Percentiles rank a stretch among this genome's conserved stretches.
These are phyloP conservation scores for Adelognathus sp. DNA, from an alignment of 2,888 invertebrate species.

Conservation along the genomic window DNA sequence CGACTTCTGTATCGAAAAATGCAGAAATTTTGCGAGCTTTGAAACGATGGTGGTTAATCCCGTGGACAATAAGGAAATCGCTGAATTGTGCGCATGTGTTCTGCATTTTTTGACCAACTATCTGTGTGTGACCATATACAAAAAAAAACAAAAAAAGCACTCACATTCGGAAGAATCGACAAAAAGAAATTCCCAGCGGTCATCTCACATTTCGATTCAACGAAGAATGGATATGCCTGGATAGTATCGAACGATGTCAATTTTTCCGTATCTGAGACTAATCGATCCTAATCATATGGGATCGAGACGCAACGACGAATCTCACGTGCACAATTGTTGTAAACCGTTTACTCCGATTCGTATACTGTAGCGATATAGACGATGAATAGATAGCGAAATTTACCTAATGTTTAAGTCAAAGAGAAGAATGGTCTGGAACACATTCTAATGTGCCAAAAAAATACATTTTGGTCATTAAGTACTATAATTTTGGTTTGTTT, in stretches of 20 bases:
- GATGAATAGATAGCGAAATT: slow-evolving; percentile 29
- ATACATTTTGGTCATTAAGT: slow-evolving; percentile 68
- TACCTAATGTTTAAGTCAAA: slow-evolving; percentile 62
- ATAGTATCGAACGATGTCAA: slow-evolving; percentile 50
- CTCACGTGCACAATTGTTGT: slow-evolving; percentile 50
- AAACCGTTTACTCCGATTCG: slow-evolving; percentile 29
- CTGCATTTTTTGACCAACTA: slow-evolving; percentile 51
- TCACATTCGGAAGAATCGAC: slow-evolving; percentile 18
- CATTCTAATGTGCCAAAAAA: slow-evolving; percentile 77
- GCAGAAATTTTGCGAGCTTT: slow-evolving; percentile 31
- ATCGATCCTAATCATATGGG: slow-evolving; percentile 8
- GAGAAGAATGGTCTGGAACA: slow-evolving; percentile 81
- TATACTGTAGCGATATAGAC: slow-evolving; percentile 41
- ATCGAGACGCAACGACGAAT: neutral
- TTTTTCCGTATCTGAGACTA: slow-evolving; percentile 46
- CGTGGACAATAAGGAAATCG: slow-evolving; percentile 48
- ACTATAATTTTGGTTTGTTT: slow-evolving; percentile 22
- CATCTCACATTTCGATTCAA: slow-evolving; percentile 29
- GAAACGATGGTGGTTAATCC: slow-evolving; percentile 11
- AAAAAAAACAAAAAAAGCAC: neutral
- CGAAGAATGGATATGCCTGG: slow-evolving; percentile 16
- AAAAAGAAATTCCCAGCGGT: neutral
- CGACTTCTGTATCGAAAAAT: slow-evolving; percentile 51
- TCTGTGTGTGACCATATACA: slow-evolving; percentile 24
- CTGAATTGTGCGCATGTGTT: slow-evolving; percentile 12